phyloP scores from a whole-genome alignment of 2,113 vertebrate species.

The Phylloscopus whistleri region DNA sequence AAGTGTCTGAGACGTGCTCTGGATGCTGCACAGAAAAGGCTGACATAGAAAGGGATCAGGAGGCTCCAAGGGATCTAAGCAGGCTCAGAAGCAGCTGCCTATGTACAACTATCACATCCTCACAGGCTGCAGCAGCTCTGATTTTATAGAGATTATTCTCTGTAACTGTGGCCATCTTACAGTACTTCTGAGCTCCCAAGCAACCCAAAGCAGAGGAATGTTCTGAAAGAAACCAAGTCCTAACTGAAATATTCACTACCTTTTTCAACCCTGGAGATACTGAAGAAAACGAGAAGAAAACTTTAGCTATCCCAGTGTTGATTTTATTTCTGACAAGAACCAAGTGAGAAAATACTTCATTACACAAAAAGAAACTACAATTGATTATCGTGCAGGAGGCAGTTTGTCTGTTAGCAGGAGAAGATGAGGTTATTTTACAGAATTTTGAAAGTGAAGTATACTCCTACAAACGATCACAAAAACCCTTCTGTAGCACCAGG shows the following conservation, averaged over 20 bases:
- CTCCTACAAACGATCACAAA: background rate
- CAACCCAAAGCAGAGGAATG: background rate
- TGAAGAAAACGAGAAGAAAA: background rate
- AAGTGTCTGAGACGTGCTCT: background rate
- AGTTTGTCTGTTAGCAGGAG: background rate
- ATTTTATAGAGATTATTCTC: background rate
- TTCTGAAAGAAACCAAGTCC: background rate
- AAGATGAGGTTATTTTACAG: background rate
- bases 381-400: background rate
- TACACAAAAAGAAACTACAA: background rate
- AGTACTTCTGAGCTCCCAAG: background rate
- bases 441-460: background rate
- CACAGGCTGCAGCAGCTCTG: background rate
- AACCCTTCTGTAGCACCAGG: background rate
- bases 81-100: background rate
- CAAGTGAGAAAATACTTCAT: background rate
- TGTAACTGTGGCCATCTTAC: background rate
- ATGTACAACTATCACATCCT: background rate
- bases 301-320: background rate
- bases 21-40: background rate
- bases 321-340: background rate
- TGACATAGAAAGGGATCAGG: background rate
- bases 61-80: background rate
- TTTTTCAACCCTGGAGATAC: background rate
- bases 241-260: background rate